Conservation (phyloP, 2,888 invertebrate species). For the Eucera pruinosa region DNA sequence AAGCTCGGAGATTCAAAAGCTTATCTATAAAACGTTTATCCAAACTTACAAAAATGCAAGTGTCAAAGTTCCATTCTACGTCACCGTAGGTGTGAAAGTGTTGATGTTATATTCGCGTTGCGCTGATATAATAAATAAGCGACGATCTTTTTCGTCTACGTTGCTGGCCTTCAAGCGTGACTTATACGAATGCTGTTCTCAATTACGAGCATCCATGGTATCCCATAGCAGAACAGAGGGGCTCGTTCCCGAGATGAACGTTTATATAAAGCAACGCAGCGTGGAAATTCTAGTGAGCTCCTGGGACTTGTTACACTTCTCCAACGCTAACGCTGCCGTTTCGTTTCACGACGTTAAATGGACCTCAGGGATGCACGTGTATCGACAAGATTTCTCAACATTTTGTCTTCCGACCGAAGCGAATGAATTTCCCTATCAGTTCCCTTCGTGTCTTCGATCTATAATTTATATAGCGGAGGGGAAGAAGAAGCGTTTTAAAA, state of each 20-base stretch:
- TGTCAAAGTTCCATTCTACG: too few relatives aligned
- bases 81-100: too few relatives aligned
- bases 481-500: too few relatives aligned
- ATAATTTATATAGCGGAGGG: too few relatives aligned
- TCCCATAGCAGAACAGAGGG: too few relatives aligned
- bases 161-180: neutral
- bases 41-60: too few relatives aligned
- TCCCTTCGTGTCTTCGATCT: neutral
- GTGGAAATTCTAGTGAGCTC: neutral
- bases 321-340: neutral
- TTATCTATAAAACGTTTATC: too few relatives aligned
- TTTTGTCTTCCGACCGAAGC: neutral
- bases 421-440: neutral
- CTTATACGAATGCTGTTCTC: neutral
- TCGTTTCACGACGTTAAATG: constrained; percentile 6
- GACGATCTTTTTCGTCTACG: too few relatives aligned
- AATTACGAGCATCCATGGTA: neutral
- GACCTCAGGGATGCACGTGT: neutral
- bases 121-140: too few relatives aligned
- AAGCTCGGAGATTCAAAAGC: too few relatives aligned
- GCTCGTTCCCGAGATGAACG: neutral
- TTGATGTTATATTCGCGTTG: too few relatives aligned
- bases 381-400: neutral
- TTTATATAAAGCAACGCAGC: constrained; percentile 23
- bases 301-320: constrained; percentile 11